Conservation (phyloP, 2,888 invertebrate genomes). For the Gnatocerus cornutus region DNA sequence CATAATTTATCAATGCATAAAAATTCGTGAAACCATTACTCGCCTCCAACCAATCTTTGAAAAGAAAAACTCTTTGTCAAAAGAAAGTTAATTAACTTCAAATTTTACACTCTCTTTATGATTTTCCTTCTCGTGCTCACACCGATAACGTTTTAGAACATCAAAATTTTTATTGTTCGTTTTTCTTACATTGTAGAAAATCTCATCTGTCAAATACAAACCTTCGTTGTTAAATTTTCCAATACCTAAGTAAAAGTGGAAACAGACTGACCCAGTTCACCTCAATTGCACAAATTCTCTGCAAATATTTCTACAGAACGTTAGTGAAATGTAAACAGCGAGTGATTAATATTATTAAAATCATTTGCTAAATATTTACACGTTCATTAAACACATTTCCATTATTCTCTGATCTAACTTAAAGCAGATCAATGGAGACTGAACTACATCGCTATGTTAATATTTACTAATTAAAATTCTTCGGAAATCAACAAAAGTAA, state of each 20-base stretch:
- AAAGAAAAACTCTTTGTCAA: too few relatives aligned
- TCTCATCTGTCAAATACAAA: neutral
- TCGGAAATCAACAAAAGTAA: neutral
- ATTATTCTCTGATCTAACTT: neutral
- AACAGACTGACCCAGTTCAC: slow-evolving; percentile 22
- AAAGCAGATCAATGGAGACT: slow-evolving; percentile 1
- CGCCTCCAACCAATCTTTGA: too few relatives aligned
- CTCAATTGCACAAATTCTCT: neutral
- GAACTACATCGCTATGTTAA: neutral
- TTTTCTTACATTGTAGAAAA: neutral
- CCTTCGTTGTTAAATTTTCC: neutral
- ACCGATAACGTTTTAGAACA: neutral
- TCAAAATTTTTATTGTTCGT: slow-evolving; percentile 1
- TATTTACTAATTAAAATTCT: slow-evolving; percentile 19
- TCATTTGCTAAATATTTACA: slow-evolving; percentile 14
- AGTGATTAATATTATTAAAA: slow-evolving; percentile 19
- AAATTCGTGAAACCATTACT: neutral
- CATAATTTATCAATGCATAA: slow-evolving; percentile 19
- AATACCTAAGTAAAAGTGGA: neutral
- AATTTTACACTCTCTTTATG: too few relatives aligned
- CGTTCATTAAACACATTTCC: slow-evolving; percentile 10
- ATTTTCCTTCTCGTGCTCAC: neutral
- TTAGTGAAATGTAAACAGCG: slow-evolving; percentile 3
- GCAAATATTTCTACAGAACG: slow-evolving; percentile 2
- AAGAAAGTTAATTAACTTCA: too few relatives aligned